These are phyloP conservation scores for Dendronephthya gigantea DNA, from an alignment of 64 coral and sea anemone genomes.

Conservation along the genomic window DNA sequence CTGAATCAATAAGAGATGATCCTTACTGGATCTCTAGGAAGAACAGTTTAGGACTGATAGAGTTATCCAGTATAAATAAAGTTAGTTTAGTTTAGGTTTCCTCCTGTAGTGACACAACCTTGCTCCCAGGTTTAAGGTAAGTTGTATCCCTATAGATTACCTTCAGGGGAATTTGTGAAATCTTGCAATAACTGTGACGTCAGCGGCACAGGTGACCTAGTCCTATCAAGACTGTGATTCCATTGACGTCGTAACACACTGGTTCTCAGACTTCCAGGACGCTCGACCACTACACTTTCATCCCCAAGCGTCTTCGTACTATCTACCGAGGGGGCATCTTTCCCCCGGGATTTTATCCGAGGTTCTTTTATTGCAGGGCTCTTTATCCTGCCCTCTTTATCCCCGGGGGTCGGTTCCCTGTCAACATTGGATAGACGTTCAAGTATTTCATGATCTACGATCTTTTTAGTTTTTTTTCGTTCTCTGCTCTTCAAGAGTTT, in stretches of 20 bases:
- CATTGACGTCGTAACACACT: constrained; percentile 11
- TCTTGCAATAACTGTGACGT: constrained; percentile 76
- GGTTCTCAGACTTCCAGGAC: constrained; percentile 56
- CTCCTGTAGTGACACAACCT: no score
- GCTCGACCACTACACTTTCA: constrained; percentile 61
- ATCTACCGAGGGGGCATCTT: background rate
- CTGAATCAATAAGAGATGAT: no score
- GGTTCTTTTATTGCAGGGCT: background rate
- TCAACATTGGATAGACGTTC: background rate
- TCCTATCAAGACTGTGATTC: constrained; percentile 13
- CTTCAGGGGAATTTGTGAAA: constrained; percentile 92
- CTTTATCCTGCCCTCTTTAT: background rate
- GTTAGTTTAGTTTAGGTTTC: no score
- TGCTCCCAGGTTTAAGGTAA: no score
- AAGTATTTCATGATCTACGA: background rate
- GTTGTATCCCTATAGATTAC: no score
- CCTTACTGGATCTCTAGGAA: no score
- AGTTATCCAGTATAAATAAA: no score
- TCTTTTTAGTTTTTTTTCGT: background rate
- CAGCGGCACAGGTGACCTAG: constrained; percentile 38
- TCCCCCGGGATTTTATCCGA: background rate
- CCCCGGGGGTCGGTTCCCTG: background rate
- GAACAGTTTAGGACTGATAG: no score
- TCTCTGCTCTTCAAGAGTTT: background rate
- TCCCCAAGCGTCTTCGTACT: background rate